phyloP scores from a whole-genome alignment of 2,113 vertebrate genomes.

The Centropus unirufus region DNA sequence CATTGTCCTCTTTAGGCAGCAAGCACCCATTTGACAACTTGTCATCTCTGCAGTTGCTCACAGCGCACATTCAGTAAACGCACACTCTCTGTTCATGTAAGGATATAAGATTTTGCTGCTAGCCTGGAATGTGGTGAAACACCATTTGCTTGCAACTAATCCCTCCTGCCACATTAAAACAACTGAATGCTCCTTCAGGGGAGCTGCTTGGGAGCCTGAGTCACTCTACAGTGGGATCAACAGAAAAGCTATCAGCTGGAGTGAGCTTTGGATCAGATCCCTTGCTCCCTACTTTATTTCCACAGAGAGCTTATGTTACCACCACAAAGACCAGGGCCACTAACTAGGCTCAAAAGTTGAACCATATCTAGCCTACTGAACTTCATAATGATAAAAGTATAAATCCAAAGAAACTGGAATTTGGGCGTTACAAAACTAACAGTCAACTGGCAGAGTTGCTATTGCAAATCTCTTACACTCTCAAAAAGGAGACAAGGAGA shows the following conservation, averaged over 20 bases:
- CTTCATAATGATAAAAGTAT: background rate
- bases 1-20: background rate
- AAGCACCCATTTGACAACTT: background rate
- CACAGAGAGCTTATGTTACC: rapidly evolving
- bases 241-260: background rate
- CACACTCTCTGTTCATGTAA: background rate
- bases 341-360: background rate
- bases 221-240: background rate
- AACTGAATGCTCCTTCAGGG: background rate
- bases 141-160: background rate
- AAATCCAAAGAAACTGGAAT: background rate
- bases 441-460: background rate
- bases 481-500: background rate
- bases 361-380: background rate
- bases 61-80: background rate
- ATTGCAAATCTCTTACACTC: rapidly evolving
- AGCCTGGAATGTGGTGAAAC: background rate
- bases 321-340: background rate
- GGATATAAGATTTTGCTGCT: background rate
- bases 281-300: background rate
- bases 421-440: background rate
- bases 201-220: background rate
- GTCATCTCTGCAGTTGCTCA: background rate
- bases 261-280: background rate
- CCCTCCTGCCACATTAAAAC: background rate